Base-by-base conservation (phyloP, 1,140 invertebrate species). In the Acromyrmex heyeri region DNA sequence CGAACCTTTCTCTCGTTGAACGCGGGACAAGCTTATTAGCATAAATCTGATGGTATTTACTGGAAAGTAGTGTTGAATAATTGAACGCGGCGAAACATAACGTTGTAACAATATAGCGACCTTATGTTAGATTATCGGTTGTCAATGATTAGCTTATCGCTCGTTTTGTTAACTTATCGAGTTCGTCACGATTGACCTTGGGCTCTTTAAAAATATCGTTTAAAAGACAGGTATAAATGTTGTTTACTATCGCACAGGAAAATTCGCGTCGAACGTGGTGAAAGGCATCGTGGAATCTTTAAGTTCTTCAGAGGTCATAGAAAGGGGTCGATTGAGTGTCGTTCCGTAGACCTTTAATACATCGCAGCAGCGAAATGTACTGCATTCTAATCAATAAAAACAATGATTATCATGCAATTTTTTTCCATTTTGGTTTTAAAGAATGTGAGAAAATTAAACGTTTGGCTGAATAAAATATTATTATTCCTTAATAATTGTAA, bases 231-330 rank as follows among this genome's bases (percentile, higher is more conserved):
- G 4, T 34, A 14, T 12, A 3, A 59, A 69, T 69, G 14, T 86
- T 65, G 34, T 18, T 61, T 38, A n/a, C 4, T 61, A 82, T 72
- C 18, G 48, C 7, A 64, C 38, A 30, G 67, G 67, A 30, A 72
- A 85, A 85, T 70, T 30, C 62, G 1, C 21, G 14, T 8, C 24
- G 73, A 67, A 75, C 48, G 24, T 78, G 85, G 91, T 91, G 91
- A 91, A 91, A 91, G 91, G 89, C 88, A 62, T 5, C 70, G 50
- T 81, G 87, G 90, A 90, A 91, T 91, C 79, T 79, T 87, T 72
- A 81, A 27, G 75, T 72, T 86, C 75, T 72, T 53, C 57, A 50
- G 83, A 86, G 87, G 78, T 88, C 85, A 75, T 57, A 75, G 76
- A 87, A 88, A 82, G 85, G 57, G 55, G 78, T 87, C 86, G 87